phyloP scores from a whole-genome alignment of 2,888 invertebrate species.

The Patella depressa region DNA sequence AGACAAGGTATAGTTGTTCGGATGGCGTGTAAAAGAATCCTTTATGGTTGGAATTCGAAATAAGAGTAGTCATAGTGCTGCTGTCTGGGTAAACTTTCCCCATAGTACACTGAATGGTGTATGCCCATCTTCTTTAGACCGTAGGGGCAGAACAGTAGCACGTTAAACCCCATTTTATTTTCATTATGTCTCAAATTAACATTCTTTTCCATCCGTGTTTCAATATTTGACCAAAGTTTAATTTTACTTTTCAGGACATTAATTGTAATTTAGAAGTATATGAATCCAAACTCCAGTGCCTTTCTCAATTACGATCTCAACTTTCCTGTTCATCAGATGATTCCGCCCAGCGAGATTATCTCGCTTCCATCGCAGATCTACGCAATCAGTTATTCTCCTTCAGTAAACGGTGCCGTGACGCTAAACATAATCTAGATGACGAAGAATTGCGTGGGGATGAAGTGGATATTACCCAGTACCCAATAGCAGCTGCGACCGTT shows the following conservation, averaged over 20 bases:
- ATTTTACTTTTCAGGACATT: constrained; percentile 42
- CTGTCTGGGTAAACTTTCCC: no score
- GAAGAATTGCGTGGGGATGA: constrained; percentile 22
- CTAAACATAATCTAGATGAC: constrained; percentile 33
- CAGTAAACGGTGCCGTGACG: constrained; percentile 46
- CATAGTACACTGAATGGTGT: no score
- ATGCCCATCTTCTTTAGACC: no score
- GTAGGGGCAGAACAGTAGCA: no score
- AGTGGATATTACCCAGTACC: background rate
- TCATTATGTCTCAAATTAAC: no score
- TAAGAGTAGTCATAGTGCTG: no score
- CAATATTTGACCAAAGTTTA: background rate
- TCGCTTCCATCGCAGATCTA: constrained; percentile 54
- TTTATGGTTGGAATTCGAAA: no score
- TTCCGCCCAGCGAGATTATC: constrained; percentile 45
- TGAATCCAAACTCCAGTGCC: constrained; percentile 51
- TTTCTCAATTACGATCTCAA: constrained; percentile 51
- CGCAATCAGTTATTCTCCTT: constrained; percentile 57
- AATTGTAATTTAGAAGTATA: constrained; percentile 50
- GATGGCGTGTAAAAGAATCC: no score
- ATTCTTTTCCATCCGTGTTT: background rate
- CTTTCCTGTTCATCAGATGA: constrained; percentile 58
- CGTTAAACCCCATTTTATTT: no score
- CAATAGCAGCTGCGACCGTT: background rate
- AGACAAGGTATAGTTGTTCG: no score